Evolutionary conservation across 2,888 invertebrate species (phyloP), one percentile per base, ranked within the genome.

Genomic region (Patella caerulea): DNA sequence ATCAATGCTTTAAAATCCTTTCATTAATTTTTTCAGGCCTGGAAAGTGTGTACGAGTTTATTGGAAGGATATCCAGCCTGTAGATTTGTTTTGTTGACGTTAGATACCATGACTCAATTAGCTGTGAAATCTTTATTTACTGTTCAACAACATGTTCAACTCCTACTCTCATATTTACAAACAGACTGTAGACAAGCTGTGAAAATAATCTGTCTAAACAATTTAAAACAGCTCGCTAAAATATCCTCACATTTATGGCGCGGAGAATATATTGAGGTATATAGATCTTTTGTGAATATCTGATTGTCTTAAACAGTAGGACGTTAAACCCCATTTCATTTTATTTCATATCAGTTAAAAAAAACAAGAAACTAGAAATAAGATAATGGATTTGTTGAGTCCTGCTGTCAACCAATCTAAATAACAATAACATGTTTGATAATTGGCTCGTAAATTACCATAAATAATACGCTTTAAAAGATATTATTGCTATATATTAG

Each of bases 71-170:
- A 96, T 92, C 96, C 96, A 14, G 95, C 96, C 0, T 94, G 95
- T 87, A 95, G 95, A 90, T 96, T 96, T 91, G 95, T 96, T 0
- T 93, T 95, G 4, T 95, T 96, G 1, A 97, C 96, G 70, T 93
- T 98, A 69, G 95, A 95, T 84, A 96, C 98, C 0, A 93, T 98
- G 77, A 97, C 97, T 0, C 95, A 96, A 81, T 93, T 98, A 12
- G 96, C 98, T 0, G 95, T 96, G 1, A 95, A 96, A 72, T 97
- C 97, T 0, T 94, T 98, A 15, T 95, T 97, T 0, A 96, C 97
- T 92, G 96, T 98, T 70, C 96, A 97, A 0, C 95, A 95, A 87
- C 98, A 98, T 92, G 92, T 95, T 15, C 92, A 92, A 76, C 92
- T 96, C 71, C 92, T 96, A 14, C 91, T 96, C 7, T 93, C 94